These are phyloP conservation scores for Scaeva pyrastri DNA, from an alignment of 2,888 invertebrate genomes.

Conservation along the genomic window DNA sequence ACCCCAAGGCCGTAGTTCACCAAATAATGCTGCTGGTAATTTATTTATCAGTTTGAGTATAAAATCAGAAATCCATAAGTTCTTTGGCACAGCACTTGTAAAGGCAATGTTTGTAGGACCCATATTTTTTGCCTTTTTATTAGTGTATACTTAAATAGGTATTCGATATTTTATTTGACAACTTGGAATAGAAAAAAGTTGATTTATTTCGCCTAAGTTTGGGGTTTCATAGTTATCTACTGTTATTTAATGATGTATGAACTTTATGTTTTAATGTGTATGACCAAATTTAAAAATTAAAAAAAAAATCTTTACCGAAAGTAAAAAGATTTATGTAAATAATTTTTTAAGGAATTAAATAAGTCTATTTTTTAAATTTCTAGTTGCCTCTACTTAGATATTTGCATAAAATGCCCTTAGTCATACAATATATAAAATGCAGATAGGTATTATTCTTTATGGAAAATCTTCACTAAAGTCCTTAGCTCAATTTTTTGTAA, in stretches of 20 bases:
- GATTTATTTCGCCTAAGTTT: background rate
- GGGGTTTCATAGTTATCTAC: no score
- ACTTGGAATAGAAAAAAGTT: background rate
- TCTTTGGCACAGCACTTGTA: constrained; percentile 42
- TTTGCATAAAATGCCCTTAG: background rate
- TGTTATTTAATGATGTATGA: no score
- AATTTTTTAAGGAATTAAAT: no score
- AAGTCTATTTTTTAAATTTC: background rate
- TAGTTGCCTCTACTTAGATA: background rate
- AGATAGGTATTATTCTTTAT: constrained; percentile 6
- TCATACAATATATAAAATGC: background rate
- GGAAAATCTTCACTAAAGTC: constrained; percentile 22
- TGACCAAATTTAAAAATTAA: no score
- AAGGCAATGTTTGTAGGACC: constrained; percentile 9
- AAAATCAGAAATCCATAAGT: constrained; percentile 42
- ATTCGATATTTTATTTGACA: background rate
- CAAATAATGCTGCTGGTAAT: constrained; percentile 45
- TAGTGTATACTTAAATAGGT: background rate
- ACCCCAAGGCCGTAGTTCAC: constrained; percentile 23
- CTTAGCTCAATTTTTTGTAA: constrained; percentile 42
- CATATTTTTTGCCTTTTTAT: constrained; percentile 11
- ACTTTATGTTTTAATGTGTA: no score
- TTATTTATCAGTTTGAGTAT: constrained; percentile 27
- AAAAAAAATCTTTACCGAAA: no score
- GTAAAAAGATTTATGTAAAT: no score